Base-by-base conservation (phyloP, 2,113 vertebrate genomes). In the Echinops telfairi region DNA sequence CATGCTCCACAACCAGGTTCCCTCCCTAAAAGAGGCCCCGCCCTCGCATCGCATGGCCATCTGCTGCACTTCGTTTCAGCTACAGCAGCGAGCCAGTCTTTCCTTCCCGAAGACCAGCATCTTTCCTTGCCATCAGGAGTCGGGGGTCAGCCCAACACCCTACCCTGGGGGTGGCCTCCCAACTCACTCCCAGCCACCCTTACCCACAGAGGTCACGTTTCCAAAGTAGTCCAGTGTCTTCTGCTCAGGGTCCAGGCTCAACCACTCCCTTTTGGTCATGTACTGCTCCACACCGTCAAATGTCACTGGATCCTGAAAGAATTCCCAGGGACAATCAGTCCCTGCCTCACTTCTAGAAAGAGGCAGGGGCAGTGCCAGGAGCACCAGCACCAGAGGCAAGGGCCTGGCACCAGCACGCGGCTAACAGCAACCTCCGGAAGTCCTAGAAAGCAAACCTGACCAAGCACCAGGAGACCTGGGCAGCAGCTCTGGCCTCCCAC, bases 261-360 rank as follows among this genome's bases (percentile, higher is more conserved):
- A 23, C 73, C 83, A 84, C 84, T 95, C 86, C 60, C 53, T 90
- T 82, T 88, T 76, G 83, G 81, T 91, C 40, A 94, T 70, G 78
- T 87, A 77, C 75, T 68, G 78, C 1, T 43, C 73, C 64, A 92
- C 66, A 6, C 83, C 25, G 3, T 81, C 89, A 92, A 77, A 86
- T 16, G 89, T 90, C 83, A 96, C 81, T 36, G 58, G 81, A 81
- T 66, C 92, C 97, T 97, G 91, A 88, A 97, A 97, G 80, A 96
- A 94, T 93, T 89, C n/a, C 91, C 85, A 93, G 27, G 66, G 58
- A 92, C 19, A 88, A 84, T 84, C 78, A 82, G 77, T 81, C 62
- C 89, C 85, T 84, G 47, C 23, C 38, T 64, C 17, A 76, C n/a
- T 31, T 94, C 23, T 81, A 40, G 77, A 77, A 89, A 70, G 43